Conservation (phyloP, 2,797 vertebrate species). For the Sphenodon punctatus region DNA sequence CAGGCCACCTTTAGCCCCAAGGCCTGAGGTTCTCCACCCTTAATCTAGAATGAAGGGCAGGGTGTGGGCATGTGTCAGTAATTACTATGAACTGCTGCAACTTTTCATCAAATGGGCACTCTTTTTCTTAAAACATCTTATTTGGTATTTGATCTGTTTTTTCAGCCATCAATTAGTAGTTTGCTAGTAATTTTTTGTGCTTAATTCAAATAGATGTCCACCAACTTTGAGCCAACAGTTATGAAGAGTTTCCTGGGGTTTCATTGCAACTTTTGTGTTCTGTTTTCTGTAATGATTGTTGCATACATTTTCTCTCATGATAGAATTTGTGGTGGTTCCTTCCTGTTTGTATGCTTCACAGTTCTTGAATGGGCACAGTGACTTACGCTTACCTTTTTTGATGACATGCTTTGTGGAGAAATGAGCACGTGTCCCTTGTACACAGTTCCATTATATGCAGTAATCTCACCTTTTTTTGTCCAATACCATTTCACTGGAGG, state of each 20-base stretch:
- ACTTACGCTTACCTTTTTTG: background rate
- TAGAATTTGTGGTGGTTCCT: background rate
- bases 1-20: no score
- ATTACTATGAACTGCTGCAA: background rate
- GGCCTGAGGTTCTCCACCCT: no score
- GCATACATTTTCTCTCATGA: background rate
- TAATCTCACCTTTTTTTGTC: slow-evolving; percentile 16
- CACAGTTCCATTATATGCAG: background rate
- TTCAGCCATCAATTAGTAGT: background rate
- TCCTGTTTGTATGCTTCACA: background rate
- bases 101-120: background rate
- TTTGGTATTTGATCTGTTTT: no score
- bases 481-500: background rate
- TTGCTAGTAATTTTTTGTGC: background rate
- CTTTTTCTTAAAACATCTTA: background rate
- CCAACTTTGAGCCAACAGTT: background rate
- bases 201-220: background rate
- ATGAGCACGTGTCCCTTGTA: background rate
- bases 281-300: background rate
- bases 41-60: no score
- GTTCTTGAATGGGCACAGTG: background rate
- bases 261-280: background rate
- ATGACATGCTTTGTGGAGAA: background rate
- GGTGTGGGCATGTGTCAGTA: background rate
- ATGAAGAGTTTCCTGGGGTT: background rate